Percentiles rank a stretch among this genome's conserved stretches.
These are phyloP conservation scores for Apostichopus californicus DNA, from an alignment of 35 echinoderm and acorn worm genomes.

Conservation along the genomic window DNA sequence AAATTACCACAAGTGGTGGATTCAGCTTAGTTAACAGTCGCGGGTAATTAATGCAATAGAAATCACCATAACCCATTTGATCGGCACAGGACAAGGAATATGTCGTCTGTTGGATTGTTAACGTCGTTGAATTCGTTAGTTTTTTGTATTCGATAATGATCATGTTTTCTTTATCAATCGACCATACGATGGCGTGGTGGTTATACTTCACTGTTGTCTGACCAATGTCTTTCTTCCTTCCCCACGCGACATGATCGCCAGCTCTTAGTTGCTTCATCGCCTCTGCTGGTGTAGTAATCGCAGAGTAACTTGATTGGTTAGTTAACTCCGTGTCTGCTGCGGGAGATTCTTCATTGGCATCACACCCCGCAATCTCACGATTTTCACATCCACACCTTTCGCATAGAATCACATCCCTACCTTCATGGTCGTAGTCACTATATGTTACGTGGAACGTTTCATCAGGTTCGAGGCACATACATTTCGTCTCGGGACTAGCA, in stretches of 20 bases:
- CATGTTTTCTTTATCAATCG: not conserved
- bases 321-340: not conserved
- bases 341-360: not conserved
- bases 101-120: not conserved
- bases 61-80: constrained; percentile 3
- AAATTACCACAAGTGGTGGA: not conserved
- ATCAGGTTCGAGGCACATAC: not conserved
- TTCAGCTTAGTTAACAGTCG: not conserved
- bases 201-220: not conserved
- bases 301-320: not conserved
- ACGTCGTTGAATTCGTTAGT: not conserved
- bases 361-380: not conserved
- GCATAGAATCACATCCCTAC: not conserved
- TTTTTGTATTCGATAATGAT: not conserved
- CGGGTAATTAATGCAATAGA: constrained; percentile 16
- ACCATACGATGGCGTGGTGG: constrained; percentile 21
- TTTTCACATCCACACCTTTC: not conserved
- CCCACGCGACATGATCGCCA: constrained; percentile 29
- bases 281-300: not conserved
- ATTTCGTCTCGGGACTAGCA: not conserved
- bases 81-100: not conserved
- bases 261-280: not conserved
- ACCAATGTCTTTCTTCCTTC: not conserved
- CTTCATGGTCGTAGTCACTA: not conserved
- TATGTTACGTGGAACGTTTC: not conserved